Base-by-base conservation (phyloP, 2,888 invertebrate genomes). In the Rhagonycha fulva region DNA sequence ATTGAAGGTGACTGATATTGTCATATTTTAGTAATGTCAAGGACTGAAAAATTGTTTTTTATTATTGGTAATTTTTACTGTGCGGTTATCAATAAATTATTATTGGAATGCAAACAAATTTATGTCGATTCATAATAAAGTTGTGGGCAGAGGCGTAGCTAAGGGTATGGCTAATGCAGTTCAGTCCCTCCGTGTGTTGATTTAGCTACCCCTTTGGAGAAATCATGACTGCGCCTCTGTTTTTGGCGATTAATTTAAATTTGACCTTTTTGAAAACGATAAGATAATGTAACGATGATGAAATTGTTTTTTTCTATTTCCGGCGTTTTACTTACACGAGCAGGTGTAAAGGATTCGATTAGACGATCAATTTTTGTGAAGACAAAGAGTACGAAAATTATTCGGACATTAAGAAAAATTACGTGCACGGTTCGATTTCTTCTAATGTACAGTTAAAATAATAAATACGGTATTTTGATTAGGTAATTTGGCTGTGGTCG, bases 401-500 rank as follows among this genome's bases (percentile, higher is more conserved):
- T 32, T 4, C 32, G 12, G 32, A 12, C 12, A 32, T 32, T 32
- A 32, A 32, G 32, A 32, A 32, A 62, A 62, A 23, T 62, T 62
- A 62, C 62, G 23, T 24, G 63, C 63, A 63, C 63, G 63, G 23
- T 23, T 63, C 19, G 24, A 19, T 63, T 63, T 32, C 32, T 63
- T 63, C 23, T 12, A 23, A 23, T 12, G 63, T 63, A 63, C 63
- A 63, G 63, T 63, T 63, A 63, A 63, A 63, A 63, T 63, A 24
- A 24, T 23, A 63, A 23, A 63, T 63, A 63, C 19, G 63, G 32
- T 32, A 32, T 32, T 32, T 32, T 32, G 12, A 12, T 19, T 12
- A 24, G 63, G 63, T 24, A 63, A 63, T 63, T 63, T 23, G 63
- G 63, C 63, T 63, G 9, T 63, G 24, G 74, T 74, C 70, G 71